Evolutionary conservation across 2,888 invertebrate genomes (phyloP).

Genomic region (Ectemnius lituratus): DNA sequence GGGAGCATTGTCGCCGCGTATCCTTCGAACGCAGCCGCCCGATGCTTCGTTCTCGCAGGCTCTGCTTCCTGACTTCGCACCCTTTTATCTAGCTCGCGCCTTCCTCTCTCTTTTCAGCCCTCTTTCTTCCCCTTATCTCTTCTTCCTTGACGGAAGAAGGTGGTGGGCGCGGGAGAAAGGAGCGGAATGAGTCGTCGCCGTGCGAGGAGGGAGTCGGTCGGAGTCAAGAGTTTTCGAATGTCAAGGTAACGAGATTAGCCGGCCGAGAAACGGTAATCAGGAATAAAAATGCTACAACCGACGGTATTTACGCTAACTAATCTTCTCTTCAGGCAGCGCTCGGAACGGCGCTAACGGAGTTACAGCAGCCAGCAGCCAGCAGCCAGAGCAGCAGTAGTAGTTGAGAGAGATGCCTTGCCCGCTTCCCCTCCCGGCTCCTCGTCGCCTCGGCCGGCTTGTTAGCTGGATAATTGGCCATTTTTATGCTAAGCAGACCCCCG

Average conservation of each 20-base stretch:
- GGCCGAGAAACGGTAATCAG: conserved; percentile 74
- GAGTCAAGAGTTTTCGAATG: conserved; percentile 62
- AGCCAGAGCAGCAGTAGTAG: background rate
- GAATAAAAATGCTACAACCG: conserved; percentile 73
- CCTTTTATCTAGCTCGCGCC: conserved; percentile 15
- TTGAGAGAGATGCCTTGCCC: conserved; percentile 7
- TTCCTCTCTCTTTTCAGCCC: background rate
- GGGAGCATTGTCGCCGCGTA: conserved; percentile 53
- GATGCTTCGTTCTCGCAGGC: conserved; percentile 13
- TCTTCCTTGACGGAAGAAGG: conserved; percentile 16
- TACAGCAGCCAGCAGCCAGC: conserved; percentile 44
- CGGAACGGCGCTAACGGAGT: conserved; percentile 64
- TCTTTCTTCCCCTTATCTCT: conserved; percentile 19
- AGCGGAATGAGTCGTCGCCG: conserved; percentile 16
- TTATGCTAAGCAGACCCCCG: conserved; percentile 70
- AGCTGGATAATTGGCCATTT: conserved; percentile 73
- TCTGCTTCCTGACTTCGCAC: background rate
- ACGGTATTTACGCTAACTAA: conserved; percentile 75
- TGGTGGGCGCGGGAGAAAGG: conserved; percentile 21
- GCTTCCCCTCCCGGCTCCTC: conserved; percentile 39
- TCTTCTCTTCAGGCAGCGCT: conserved; percentile 67
- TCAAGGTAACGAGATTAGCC: conserved; percentile 68
- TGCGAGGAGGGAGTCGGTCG: conserved; percentile 13
- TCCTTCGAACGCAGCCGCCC: conserved; percentile 39
- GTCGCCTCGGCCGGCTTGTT: conserved; percentile 65